phyloP scores from a whole-genome alignment of 2,797 vertebrate species.

The Sebastes vulpes region DNA sequence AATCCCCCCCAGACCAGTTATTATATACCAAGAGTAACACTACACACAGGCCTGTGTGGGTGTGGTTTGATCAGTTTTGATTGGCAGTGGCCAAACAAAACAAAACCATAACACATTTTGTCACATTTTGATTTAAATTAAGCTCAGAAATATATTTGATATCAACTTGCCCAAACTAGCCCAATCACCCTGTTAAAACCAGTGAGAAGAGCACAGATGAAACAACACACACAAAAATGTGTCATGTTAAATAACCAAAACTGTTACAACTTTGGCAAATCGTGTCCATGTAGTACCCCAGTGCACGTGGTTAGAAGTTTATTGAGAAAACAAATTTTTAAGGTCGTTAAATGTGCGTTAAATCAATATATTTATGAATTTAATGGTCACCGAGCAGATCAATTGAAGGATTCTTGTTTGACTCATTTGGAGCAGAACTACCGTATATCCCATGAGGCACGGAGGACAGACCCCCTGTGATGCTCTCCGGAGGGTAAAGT shows the following conservation, averaged over 20 bases:
- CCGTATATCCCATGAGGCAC: slow-evolving; percentile 3
- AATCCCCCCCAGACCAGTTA: not conserved
- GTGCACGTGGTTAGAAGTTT: not conserved
- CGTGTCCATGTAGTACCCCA: not conserved
- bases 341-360: not conserved
- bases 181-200: not conserved
- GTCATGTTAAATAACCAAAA: not conserved
- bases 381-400: slow-evolving; percentile 10
- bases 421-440: slow-evolving; percentile 18
- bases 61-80: not conserved
- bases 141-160: too few relatives aligned
- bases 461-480: slow-evolving; percentile 53
- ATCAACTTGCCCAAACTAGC: not conserved
- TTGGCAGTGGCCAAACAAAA: not conserved
- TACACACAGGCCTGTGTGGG: not conserved
- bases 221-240: not conserved
- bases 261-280: not conserved
- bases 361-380: slow-evolving; percentile 4
- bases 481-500: slow-evolving; percentile 75
- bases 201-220: not conserved
- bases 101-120: not conserved
- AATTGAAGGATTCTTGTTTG: slow-evolving; percentile 12
- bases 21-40: not conserved
- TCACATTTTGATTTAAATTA: not conserved
- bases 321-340: not conserved